These are phyloP conservation scores for Esox masquinongy DNA, from an alignment of 2,797 vertebrate species.

Conservation along the genomic window DNA sequence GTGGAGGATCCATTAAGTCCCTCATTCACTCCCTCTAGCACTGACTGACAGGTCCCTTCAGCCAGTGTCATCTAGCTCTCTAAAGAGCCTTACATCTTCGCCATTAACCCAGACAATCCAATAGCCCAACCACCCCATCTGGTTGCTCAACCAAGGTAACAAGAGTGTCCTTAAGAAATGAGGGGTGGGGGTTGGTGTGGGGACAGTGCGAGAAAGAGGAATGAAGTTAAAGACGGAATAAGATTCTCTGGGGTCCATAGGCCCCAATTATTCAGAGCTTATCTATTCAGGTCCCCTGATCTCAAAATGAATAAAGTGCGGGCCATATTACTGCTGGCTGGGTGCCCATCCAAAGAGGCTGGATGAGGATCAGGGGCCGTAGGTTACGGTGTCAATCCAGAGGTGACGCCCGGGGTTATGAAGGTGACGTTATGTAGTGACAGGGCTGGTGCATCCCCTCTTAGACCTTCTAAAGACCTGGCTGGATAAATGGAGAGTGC, in stretches of 20 bases:
- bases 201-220: constrained; percentile 51
- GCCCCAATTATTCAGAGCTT: constrained; percentile 96
- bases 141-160: constrained; percentile 77
- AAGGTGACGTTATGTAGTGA: constrained; percentile 81
- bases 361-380: constrained; percentile 76
- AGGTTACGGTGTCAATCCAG: constrained; percentile 87
- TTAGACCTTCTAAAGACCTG: constrained; percentile 59
- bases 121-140: constrained; percentile 77
- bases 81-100: constrained; percentile 52
- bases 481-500: constrained; percentile 76
- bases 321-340: constrained; percentile 85
- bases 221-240: constrained; percentile 64
- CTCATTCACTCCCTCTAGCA: constrained; percentile 65
- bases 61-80: constrained; percentile 69
- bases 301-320: constrained; percentile 87
- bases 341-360: constrained; percentile 85
- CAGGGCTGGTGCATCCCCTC: constrained; percentile 74
- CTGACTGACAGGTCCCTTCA: constrained; percentile 80
- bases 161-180: constrained; percentile 69
- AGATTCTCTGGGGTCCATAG: constrained; percentile 86
- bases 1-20: constrained; percentile 73
- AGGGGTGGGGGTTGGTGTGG: constrained; percentile 50
- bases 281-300: constrained; percentile 89
- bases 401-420: constrained; percentile 81
- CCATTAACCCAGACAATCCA: constrained; percentile 77